Base-by-base conservation (phyloP, 2,888 invertebrate genomes). In the Mesorhabditis belari region DNA sequence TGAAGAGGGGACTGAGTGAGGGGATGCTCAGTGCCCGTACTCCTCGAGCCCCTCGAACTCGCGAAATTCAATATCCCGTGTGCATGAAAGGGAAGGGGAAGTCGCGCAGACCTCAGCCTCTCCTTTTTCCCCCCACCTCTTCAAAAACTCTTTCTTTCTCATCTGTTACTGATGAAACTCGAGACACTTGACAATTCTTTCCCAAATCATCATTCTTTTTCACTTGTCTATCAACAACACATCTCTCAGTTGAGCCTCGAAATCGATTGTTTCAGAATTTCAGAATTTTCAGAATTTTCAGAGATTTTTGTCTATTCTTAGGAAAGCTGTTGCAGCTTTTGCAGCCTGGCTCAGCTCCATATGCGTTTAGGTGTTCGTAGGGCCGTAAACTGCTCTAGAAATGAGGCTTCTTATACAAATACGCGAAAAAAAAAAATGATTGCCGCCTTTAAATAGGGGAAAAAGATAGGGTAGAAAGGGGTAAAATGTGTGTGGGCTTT, bases 131-230 rank as follows among this genome's bases (percentile, higher is more conserved):
- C 60, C 62, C 27, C 60, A 62, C 5, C 51, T 61, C 12, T 28
- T 65, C 5, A 57, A 58, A 3, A 57, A 66, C 5, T 70, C 66
- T 66, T 65, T 67, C 19, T 29, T 2, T 50, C 49, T 17, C 29
- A 12, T 56, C 50, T 24, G 9, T 21, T 23, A 51, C 54, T 35
- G 44, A 35, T 35, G 44, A 35, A 35, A 35, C 44, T 35, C 44
- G 44, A 35, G 44, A 35, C 44, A 35, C n/a, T n/a, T n/a, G 12
- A 17, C 44, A 35, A 9, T 9, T 17, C n/a, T 35, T 35, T 35
- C 44, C 12, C 4, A n/a, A n/a, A n/a, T n/a, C n/a, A n/a, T n/a
- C n/a, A n/a, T n/a, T n/a, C n/a, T n/a, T n/a, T n/a, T n/a, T n/a
- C n/a, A n/a, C n/a, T n/a, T n/a, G n/a, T n/a, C n/a, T n/a, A n/a